A percentile compares a stretch with the other conserved stretches of the same genome.
These are phyloP conservation scores for Ptilorrhoa leucosticta DNA, from an alignment of 2,113 vertebrate species.

Conservation along the genomic window DNA sequence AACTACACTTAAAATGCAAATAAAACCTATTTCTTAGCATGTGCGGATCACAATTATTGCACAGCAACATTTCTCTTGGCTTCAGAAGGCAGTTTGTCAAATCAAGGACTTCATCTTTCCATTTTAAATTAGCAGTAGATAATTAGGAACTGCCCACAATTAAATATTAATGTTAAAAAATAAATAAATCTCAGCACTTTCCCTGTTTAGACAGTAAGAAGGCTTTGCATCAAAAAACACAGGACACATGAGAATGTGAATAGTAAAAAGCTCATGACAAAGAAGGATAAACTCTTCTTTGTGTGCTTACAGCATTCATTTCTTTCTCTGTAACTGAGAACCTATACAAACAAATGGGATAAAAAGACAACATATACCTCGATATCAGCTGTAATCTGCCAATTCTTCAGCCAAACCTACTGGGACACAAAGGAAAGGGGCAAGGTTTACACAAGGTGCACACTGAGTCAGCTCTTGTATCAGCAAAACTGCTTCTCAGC, in stretches of 20 bases:
- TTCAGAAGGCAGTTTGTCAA: background rate
- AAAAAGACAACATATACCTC: background rate
- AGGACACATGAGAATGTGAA: background rate
- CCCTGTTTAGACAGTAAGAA: background rate
- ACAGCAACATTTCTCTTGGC: background rate
- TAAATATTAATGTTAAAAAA: constrained; percentile 33
- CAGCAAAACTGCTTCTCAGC: background rate
- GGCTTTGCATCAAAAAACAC: background rate
- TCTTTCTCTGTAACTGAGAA: constrained; percentile 41
- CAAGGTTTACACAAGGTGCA: background rate
- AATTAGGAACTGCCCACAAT: constrained; percentile 10
- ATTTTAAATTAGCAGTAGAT: background rate
- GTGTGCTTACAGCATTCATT: background rate
- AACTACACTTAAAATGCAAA: background rate
- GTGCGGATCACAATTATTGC: background rate
- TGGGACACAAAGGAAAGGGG: background rate
- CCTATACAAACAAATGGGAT: background rate
- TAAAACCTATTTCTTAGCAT: background rate
- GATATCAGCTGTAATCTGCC: background rate
- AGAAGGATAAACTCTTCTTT: constrained; percentile 28
- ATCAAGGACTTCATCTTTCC: background rate
- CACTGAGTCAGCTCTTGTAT: background rate
- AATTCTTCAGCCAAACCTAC: background rate
- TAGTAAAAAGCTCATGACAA: background rate
- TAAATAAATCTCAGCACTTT: background rate